Evolutionary conservation across 2,888 invertebrate genomes (phyloP), one percentile per base, ranked within the genome.

Genomic region (Pollenia angustigena): DNA sequence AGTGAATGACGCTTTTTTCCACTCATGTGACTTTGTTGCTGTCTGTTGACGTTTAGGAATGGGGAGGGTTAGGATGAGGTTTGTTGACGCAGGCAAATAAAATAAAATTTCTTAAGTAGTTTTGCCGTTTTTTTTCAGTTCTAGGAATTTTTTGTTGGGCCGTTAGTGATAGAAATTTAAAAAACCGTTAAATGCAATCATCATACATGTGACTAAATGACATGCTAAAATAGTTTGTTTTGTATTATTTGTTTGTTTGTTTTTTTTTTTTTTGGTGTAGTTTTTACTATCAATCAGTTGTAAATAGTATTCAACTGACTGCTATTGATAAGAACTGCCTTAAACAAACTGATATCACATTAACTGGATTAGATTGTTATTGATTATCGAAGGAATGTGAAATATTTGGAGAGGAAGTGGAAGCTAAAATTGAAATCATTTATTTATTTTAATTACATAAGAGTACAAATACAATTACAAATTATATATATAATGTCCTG

Each of bases 1-100:
- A 62, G 69, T 54, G 44, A 54, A 76, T 54, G 52, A 52, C 58
- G 32, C 32, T 62, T 50, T 40, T 75, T 75, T 75, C 18, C 18
- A 54, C 82, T 83, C 82, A 83, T 83, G 82, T 83, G 82, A 83
- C 82, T 83, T 75, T 82, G 16, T 71, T 71, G 50, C n/a, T 82
- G 23, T 52, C 42, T 16, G 40, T 44, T 16, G 23, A 1, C 16
- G 40, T 62, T 62, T 42, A 14, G 18, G 14, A 23, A 32, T 32
- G 48, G 62, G 68, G 48, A 32, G 81, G 12, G 46, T 3, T 40
- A 54, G 6, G 32, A 32, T 23, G 44, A 14, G 44, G 18, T 12
- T 14, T 1, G 23, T 46, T n/a, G 12, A 10, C 23, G 18, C 10
- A 56, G 23, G 12, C 12, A 23, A 46, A 71, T 12, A 52, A 69